Evolutionary conservation across 2,888 invertebrate species (phyloP), one percentile per base, ranked within the genome.

Genomic region (Neoaliturus tenellus): DNA sequence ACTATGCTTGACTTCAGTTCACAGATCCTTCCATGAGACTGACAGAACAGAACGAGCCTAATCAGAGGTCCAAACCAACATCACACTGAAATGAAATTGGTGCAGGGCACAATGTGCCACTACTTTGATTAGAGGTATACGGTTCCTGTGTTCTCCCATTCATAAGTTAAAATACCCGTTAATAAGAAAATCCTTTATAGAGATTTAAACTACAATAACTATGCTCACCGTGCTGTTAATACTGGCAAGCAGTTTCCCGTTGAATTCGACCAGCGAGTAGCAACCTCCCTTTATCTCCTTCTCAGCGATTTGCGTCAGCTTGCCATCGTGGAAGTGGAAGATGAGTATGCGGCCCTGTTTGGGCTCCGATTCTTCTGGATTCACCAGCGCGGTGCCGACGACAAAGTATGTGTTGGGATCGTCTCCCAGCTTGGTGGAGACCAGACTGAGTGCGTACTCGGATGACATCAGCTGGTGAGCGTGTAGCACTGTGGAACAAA

Each of bases 271-370:
- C 83, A 99, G 91, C 0, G 97, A 95, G 90, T 98, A 99, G 88
- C 98, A 98, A 0, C 97, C 96, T 8, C 99, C 99, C 91, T 98
- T 98, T 85, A 98, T 96, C 90, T 99, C 99, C 88, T 99, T 99
- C 89, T 99, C 99, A 0, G 97, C 96, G 0, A 98, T 94, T 89
- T 96, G 96, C 0, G 92, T 92, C 33, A 97, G 91, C 89, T 97
- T 97, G 85, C 97, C 96, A 88, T 99, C 98, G 33, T 93, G 92
- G 93, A 96, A 99, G 86, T 97, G 96, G 91, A 98, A 99, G 82
- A 99, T 92, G 39, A 99, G 91, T 86, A 99, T 95, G 84, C 98
- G 93, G 12, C 99, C 98, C 90, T 96, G 94, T 90, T 97, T 98
- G 0, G 99, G 98, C 90, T 99, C 99, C 0, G 97, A 95, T 89